These are phyloP conservation scores for Triplophysa dalaica DNA, from an alignment of 2,113 vertebrate species.

Conservation along the genomic window DNA sequence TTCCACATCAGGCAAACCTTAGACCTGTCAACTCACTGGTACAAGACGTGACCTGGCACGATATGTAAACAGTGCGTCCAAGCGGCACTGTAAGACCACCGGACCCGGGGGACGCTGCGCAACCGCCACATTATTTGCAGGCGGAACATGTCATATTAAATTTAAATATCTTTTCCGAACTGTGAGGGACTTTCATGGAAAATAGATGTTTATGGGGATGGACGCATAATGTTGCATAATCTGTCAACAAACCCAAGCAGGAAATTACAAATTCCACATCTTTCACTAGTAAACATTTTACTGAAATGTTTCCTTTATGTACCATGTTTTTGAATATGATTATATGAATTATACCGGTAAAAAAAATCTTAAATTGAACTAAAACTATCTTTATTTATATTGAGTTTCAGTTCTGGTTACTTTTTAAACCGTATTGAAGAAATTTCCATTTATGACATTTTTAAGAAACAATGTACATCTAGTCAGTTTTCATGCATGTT, in stretches of 20 bases:
- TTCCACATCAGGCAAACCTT: neutral
- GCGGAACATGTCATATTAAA: neutral
- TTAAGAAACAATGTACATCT: too few relatives aligned
- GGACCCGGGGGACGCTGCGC: neutral
- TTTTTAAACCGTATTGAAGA: too few relatives aligned
- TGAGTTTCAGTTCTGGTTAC: too few relatives aligned
- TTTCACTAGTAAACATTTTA: too few relatives aligned
- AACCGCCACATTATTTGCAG: neutral
- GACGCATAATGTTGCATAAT: neutral
- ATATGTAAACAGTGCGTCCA: neutral
- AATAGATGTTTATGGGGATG: neutral
- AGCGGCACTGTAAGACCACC: neutral
- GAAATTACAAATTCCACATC: neutral
- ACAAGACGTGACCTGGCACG: conserved; percentile 22
- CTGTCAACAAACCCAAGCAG: neutral
- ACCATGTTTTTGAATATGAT: too few relatives aligned
- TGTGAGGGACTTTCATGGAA: neutral
- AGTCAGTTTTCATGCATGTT: too few relatives aligned
- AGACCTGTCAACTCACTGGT: neutral
- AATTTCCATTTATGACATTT: too few relatives aligned
- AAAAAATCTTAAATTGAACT: too few relatives aligned
- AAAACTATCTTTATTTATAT: too few relatives aligned
- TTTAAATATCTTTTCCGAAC: neutral
- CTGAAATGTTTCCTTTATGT: too few relatives aligned
- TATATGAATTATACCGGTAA: too few relatives aligned